Percentiles rank a stretch among this genome's conserved stretches.
Conservation (phyloP, 2,113 vertebrate species). For the Ochotona curzoniae region DNA sequence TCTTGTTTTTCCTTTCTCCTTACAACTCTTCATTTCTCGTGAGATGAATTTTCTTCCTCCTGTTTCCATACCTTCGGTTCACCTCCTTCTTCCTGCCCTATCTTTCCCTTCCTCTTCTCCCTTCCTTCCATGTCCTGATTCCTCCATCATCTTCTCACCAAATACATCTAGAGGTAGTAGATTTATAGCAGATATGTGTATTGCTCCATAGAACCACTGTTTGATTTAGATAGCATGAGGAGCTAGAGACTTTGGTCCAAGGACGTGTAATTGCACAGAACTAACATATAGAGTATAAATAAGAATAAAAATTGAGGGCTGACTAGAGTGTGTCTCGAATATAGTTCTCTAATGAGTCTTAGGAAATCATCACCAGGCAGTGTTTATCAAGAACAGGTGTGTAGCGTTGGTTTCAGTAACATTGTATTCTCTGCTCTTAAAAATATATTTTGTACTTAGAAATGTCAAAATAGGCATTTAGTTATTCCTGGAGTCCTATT, state of each 20-base stretch:
- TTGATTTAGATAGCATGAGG: neutral
- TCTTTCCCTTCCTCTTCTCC: neutral
- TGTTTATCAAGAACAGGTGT: neutral
- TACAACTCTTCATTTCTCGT: no score
- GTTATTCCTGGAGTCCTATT: slow-evolving; percentile 30
- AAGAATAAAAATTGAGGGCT: neutral
- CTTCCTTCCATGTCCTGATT: neutral
- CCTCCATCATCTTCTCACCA: neutral
- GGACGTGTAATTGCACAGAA: neutral
- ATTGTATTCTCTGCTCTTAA: neutral
- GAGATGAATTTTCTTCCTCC: neutral
- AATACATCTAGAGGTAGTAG: neutral
- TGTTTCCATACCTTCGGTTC: no score
- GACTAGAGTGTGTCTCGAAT: neutral
- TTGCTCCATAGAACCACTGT: neutral
- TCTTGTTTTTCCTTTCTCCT: neutral
- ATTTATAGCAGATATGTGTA: neutral
- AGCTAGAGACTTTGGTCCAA: neutral
- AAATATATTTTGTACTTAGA: neutral
- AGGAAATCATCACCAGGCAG: neutral
- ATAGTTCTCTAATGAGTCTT: neutral
- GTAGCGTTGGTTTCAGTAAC: neutral
- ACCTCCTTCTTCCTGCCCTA: no score
- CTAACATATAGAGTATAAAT: neutral
- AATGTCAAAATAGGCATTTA: slow-evolving; percentile 5